Conservation (phyloP, 2,888 invertebrate species). For the Eristalinus aeneus region DNA sequence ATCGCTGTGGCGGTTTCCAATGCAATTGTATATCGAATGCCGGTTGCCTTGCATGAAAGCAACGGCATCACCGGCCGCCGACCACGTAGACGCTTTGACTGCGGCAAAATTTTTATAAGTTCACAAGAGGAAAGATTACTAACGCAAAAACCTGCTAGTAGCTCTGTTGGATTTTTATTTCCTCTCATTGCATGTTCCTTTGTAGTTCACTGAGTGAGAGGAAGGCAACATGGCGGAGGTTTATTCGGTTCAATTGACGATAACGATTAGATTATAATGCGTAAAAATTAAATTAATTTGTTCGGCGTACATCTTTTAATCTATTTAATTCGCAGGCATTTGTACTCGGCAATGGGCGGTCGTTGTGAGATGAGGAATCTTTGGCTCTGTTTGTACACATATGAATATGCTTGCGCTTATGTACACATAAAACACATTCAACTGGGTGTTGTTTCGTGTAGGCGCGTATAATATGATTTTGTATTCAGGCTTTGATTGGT, state of each 20-base stretch:
- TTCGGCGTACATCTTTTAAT: conserved; percentile 55
- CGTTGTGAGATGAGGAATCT: background rate
- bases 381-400: background rate
- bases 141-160: background rate
- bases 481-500: background rate
- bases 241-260: conserved; percentile 58
- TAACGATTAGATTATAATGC: conserved; percentile 55
- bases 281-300: conserved; percentile 63
- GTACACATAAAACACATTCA: background rate
- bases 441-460: background rate
- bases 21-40: conserved; percentile 55
- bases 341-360: background rate
- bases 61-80: conserved; percentile 34
- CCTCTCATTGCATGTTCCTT: background rate
- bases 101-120: conserved; percentile 15
- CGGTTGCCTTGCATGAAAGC: conserved; percentile 35
- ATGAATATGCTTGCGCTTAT: background rate
- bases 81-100: conserved; percentile 68
- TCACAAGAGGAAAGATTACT: background rate
- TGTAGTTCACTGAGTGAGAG: background rate
- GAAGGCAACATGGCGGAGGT: conserved; percentile 54
- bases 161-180: conserved; percentile 17
- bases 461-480: too few species aligned
- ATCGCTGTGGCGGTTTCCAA: conserved; percentile 41
- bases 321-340: conserved; percentile 45